Conservation (phyloP, 1,140 invertebrate species). For the Sweltsa coloradensis region DNA sequence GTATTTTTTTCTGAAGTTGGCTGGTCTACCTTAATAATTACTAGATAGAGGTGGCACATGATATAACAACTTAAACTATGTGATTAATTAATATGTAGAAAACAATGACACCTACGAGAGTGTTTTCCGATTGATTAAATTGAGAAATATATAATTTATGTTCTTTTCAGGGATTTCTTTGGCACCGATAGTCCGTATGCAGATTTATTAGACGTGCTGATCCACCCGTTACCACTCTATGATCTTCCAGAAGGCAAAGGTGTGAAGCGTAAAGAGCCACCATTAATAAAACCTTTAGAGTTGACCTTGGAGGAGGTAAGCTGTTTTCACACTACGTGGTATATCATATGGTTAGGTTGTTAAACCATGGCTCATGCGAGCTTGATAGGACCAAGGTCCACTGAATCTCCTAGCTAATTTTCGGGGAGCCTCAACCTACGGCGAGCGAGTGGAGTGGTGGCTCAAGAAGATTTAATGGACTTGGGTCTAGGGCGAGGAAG, state of each 20-base stretch:
- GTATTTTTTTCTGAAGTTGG: too few species aligned
- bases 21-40: too few species aligned
- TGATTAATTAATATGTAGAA: not conserved
- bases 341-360: not conserved
- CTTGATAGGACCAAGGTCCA: not conserved
- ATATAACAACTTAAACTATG: too few species aligned
- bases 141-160: too few species aligned
- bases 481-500: not conserved
- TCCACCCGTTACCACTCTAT: constrained; percentile 41
- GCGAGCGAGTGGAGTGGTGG: not conserved
- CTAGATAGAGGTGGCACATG: too few species aligned
- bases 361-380: not conserved
- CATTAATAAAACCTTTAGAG: constrained; percentile 47
- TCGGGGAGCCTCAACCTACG: not conserved
- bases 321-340: not conserved
- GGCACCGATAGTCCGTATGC: constrained; percentile 71
- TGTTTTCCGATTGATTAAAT: too few species aligned
- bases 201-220: constrained; percentile 49
- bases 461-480: not conserved
- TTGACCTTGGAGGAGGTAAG: constrained; percentile 61
- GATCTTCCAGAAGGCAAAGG: constrained; percentile 39
- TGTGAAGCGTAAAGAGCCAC: constrained; percentile 47
- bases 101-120: too few species aligned
- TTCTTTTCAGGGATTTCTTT: constrained; percentile 51
- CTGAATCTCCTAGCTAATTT: not conserved